phyloP scores from a whole-genome alignment of 2,113 vertebrate genomes.

The Ptychochromis oligacanthus region DNA sequence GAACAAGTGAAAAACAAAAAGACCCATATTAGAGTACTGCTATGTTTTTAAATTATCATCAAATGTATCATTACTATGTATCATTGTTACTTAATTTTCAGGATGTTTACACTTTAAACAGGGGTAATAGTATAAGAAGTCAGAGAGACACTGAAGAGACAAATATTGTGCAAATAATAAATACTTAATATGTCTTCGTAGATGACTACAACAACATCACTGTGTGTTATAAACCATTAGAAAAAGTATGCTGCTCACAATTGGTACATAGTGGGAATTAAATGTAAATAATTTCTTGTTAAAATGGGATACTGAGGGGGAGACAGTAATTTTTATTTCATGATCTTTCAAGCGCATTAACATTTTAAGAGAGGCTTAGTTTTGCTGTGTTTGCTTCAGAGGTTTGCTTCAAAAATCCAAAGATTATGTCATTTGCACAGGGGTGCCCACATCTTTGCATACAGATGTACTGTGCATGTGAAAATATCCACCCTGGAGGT shows the following conservation, averaged over 20 bases:
- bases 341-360: neutral
- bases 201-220: too few relatives aligned
- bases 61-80: neutral
- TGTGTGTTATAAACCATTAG: too few relatives aligned
- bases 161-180: too few relatives aligned
- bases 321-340: accelerated
- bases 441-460: neutral
- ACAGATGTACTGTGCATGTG: too few relatives aligned
- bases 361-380: neutral
- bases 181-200: too few relatives aligned
- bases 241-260: too few relatives aligned
- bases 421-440: neutral
- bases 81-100: neutral
- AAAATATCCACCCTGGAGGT: neutral
- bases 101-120: too few relatives aligned
- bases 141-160: too few relatives aligned
- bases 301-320: neutral
- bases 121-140: too few relatives aligned
- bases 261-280: too few relatives aligned
- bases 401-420: neutral
- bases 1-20: neutral
- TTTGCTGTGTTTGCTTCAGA: accelerated
- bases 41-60: neutral
- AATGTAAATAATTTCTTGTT: neutral
- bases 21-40: neutral